Base-by-base conservation (phyloP, 2,797 vertebrate species). In the Emydoidea blandingii region DNA sequence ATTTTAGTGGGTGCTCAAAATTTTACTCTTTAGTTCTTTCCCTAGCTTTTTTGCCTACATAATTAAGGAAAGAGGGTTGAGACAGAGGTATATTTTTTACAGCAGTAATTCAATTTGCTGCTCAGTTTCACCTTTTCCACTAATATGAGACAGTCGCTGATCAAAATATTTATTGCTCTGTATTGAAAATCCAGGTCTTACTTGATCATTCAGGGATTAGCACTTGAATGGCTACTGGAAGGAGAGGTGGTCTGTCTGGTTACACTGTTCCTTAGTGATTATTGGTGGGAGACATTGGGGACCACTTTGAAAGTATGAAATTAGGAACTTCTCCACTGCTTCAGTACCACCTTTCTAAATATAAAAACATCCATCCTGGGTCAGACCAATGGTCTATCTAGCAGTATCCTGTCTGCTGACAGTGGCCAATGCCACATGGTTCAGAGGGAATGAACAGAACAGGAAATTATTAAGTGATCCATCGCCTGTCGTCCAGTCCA, bases 61-160 rank as follows among this genome's bases (percentile, higher is more conserved):
- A 72, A 12, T 29, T 18, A 49, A 49, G 25, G 44, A 29, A 68
- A 19, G 29, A 23, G 29, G 27, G 12, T n/a, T 6, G 25, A 53
- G 2, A 0, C 41, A 23, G 23, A 41, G 37, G 10, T 72, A 8
- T 27, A 4, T 53, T 49, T 74, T n/a, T 59, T 54, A 62, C 0
- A 6, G 0, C 0, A 2, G 2, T 9, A 25, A 11, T 19, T 53
- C 1, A 0, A 21, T 72, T 23, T 34, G 15, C 34, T 34, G 50
- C 47, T 74, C 65, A 52, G 29, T 0, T 8, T 68, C 49, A 0
- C 37, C 21, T 41, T 72, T 37, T 41, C 21, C 10, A 72, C 83
- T 49, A 53, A 87, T 49, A 7, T 27, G 0, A 6, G 6, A 6
- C 68, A 7, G 18, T 79, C 78, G 6, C 6, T 84, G 27, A 10